phyloP scores from a whole-genome alignment of 1,140 invertebrate species.

The Nephila pilipes region DNA sequence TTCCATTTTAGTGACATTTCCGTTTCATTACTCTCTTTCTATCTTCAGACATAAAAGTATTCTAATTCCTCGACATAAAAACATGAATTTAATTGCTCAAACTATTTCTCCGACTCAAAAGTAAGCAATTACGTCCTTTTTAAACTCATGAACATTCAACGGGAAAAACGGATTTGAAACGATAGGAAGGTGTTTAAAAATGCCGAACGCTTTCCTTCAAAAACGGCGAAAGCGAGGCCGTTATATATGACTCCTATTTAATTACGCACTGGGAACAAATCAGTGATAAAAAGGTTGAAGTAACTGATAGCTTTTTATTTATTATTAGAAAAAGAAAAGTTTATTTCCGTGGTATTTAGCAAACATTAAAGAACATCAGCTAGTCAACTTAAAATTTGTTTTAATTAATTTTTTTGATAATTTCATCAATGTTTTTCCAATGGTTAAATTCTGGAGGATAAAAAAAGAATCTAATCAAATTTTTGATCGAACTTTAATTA shows the following conservation, averaged over 20 bases:
- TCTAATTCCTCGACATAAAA: slow-evolving; percentile 58
- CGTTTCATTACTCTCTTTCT: slow-evolving; percentile 39
- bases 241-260: slow-evolving; percentile 65
- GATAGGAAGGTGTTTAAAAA: slow-evolving; percentile 56
- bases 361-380: neutral
- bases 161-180: slow-evolving; percentile 49
- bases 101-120: slow-evolving; percentile 49
- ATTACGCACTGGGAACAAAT: slow-evolving; percentile 21
- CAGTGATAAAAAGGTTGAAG: slow-evolving; percentile 49
- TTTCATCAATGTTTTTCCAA: slow-evolving; percentile 16
- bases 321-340: slow-evolving; percentile 30
- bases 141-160: neutral
- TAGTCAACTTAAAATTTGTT: slow-evolving; percentile 14
- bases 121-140: slow-evolving; percentile 59
- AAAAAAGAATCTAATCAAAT: slow-evolving; percentile 4
- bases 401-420: neutral
- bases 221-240: neutral
- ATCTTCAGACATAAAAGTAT: slow-evolving; percentile 61
- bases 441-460: neutral
- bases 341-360: neutral
- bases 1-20: slow-evolving; percentile 60
- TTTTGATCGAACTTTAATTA: slow-evolving; percentile 6
- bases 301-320: slow-evolving; percentile 64
- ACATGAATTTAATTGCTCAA: slow-evolving; percentile 64
- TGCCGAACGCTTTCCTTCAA: slow-evolving; percentile 14